Percentiles rank a stretch among this genome's conserved stretches.
Evolutionary conservation across 2,113 vertebrate genomes (phyloP).

Genomic region (Garra rufa): DNA sequence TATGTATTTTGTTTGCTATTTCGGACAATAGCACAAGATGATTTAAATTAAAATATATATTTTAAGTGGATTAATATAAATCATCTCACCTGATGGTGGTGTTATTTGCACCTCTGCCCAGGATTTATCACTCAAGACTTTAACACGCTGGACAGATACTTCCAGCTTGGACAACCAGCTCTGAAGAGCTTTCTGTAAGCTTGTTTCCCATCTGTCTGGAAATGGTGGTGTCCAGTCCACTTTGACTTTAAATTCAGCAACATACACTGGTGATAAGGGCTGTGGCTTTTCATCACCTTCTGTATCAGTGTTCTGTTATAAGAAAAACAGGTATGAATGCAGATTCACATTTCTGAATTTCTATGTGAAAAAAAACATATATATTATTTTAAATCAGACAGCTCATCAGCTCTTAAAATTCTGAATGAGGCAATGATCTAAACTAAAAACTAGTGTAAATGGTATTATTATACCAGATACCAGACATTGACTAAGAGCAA

Average conservation of each 20-base stretch:
- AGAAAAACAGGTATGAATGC: neutral
- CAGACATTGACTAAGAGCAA: too few species aligned
- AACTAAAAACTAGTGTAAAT: too few species aligned
- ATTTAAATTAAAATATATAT: too few species aligned
- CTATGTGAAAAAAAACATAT: too few species aligned
- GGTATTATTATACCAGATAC: too few species aligned
- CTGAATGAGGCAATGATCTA: too few species aligned
- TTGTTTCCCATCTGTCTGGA: rapidly evolving
- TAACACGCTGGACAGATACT: neutral
- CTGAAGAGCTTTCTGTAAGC: conserved; percentile 52
- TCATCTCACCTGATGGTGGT: conserved; percentile 57
- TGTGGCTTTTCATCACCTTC: neutral
- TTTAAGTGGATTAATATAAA: too few species aligned
- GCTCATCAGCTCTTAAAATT: too few species aligned
- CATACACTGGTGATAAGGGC: conserved; percentile 2
- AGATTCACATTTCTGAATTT: neutral
- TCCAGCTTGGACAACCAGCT: conserved; percentile 35
- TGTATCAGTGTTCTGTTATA: neutral
- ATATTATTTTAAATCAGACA: too few species aligned
- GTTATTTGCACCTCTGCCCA: conserved; percentile 29
- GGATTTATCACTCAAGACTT: neutral
- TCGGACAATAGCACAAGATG: too few species aligned
- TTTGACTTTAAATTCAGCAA: neutral
- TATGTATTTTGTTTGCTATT: too few species aligned
- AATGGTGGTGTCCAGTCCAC: conserved; percentile 1